Conservation (phyloP, 2,888 invertebrate species). For the Drosophila aldrichi region DNA sequence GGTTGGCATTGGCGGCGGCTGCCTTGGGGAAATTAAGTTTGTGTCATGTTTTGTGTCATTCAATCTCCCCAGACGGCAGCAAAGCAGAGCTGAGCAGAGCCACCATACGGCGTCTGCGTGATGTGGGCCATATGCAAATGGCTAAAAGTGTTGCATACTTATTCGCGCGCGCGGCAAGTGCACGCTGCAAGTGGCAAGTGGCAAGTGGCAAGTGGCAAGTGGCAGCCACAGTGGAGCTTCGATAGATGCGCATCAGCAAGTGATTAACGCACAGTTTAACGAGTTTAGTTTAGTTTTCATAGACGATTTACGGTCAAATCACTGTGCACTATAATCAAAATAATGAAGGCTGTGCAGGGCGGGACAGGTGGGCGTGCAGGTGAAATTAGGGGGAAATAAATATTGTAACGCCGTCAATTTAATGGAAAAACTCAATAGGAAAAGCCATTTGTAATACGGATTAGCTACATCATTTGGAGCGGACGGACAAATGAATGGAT, state of each 20-base stretch:
- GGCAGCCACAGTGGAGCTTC: neutral
- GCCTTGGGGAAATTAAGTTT: constrained; percentile 80
- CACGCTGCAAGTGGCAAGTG: constrained; percentile 1
- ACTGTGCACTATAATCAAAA: neutral
- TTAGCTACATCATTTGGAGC: neutral
- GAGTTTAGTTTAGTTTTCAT: neutral
- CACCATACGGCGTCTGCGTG: constrained; percentile 65
- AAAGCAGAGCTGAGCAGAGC: neutral
- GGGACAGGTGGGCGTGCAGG: too few species aligned
- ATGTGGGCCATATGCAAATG: constrained; percentile 64
- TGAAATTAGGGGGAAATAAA: too few species aligned
- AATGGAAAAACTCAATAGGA: neutral
- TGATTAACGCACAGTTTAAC: neutral
- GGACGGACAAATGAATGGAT: neutral
- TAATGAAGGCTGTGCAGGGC: neutral
- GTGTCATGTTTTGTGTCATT: constrained; percentile 77
- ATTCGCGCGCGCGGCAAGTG: constrained; percentile 7
- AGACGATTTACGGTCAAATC: neutral
- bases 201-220: too few species aligned
- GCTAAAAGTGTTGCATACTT: constrained; percentile 49
- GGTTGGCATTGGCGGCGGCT: constrained; percentile 26
- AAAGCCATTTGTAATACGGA: neutral
- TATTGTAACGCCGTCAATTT: neutral
- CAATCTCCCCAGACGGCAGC: constrained; percentile 41
- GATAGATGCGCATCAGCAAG: constrained; percentile 2